A percentile compares a stretch with the other conserved stretches of the same genome.
phyloP scores from a whole-genome alignment of 2,888 invertebrate species.

The Lamellibrachia columna region DNA sequence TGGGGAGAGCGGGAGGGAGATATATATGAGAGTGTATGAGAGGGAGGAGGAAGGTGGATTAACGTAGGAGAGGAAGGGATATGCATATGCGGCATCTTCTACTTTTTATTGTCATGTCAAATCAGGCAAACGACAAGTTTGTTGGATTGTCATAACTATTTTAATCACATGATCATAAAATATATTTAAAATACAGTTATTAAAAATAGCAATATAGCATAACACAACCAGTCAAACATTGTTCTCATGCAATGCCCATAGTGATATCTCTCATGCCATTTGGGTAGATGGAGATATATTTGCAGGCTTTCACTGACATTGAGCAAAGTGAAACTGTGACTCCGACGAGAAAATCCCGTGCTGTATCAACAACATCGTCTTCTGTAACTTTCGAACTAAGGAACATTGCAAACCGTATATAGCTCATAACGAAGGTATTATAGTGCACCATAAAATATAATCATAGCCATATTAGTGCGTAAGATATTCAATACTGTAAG shows the following conservation, averaged over 20 bases:
- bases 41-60: too few relatives aligned
- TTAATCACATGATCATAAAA: not conserved
- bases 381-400: not conserved
- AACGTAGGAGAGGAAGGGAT: not conserved
- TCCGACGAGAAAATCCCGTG: not conserved
- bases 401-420: not conserved
- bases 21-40: not conserved
- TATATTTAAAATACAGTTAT: not conserved
- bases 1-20: not conserved
- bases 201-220: not conserved
- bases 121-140: not conserved
- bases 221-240: not conserved
- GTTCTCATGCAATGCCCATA: not conserved
- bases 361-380: not conserved
- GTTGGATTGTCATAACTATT: slow-evolving; percentile 6
- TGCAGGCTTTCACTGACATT: not conserved
- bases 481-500: not conserved
- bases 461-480: not conserved
- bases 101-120: not conserved
- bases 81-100: not conserved
- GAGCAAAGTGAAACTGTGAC: not conserved
- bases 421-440: not conserved
- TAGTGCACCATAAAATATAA: not conserved
- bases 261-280: not conserved
- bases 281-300: not conserved